Percentiles rank a stretch among this genome's conserved stretches.
phyloP scores from a whole-genome alignment of 2,113 vertebrate genomes.

The Ailurus styani region DNA sequence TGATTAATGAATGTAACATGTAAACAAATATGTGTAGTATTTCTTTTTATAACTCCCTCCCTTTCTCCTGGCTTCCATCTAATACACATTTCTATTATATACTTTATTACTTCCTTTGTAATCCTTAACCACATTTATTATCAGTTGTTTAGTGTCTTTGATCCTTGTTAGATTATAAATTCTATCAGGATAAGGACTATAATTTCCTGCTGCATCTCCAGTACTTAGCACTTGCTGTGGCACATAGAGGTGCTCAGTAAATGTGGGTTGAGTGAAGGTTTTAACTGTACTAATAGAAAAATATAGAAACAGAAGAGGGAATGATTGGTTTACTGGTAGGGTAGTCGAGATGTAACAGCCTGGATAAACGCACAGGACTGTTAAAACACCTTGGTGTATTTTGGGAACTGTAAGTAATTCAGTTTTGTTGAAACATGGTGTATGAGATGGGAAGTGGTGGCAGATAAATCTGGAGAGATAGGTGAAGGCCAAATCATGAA shows the following conservation, averaged over 20 bases:
- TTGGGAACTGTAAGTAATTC: not conserved
- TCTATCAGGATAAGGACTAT: not conserved
- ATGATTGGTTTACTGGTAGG: not conserved
- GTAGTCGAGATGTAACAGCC: not conserved
- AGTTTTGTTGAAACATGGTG: not conserved
- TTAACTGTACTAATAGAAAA: not conserved
- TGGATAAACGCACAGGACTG: not conserved
- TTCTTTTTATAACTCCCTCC: not conserved
- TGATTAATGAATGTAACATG: slow-evolving; percentile 5
- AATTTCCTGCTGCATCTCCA: not conserved
- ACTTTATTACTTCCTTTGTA: not conserved
- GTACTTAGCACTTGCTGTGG: not conserved
- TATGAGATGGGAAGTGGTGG: not conserved
- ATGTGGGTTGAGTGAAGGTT: not conserved
- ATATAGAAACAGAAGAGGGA: not conserved
- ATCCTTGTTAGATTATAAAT: slow-evolving; percentile 2
- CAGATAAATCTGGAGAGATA: not conserved
- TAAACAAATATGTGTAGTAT: not conserved
- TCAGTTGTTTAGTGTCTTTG: not conserved
- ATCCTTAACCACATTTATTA: not conserved
- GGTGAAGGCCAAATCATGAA: not conserved
- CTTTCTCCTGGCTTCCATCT: not conserved
- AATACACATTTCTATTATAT: not conserved
- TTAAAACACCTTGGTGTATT: not conserved
- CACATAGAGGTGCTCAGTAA: not conserved